These are phyloP conservation scores for Simalia tracyae DNA, from an alignment of 2,797 vertebrate species.

Conservation along the genomic window DNA sequence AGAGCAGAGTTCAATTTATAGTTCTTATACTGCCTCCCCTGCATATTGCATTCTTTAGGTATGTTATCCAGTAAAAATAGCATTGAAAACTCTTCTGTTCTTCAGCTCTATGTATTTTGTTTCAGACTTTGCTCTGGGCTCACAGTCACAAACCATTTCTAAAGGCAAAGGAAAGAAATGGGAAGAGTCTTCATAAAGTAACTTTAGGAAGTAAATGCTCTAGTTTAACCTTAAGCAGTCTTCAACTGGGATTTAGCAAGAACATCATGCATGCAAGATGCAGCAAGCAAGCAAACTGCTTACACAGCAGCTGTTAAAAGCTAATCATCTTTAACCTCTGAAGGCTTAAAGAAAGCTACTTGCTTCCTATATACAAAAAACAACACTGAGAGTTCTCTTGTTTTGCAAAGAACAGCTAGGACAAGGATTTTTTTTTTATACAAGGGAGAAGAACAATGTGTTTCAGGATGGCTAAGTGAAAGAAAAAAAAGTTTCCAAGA, in stretches of 20 bases:
- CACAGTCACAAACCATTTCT: background rate
- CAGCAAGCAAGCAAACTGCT: background rate
- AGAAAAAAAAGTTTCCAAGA: background rate
- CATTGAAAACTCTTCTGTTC: background rate
- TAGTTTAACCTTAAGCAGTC: background rate
- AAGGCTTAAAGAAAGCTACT: background rate
- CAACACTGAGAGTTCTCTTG: background rate
- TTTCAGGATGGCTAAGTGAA: background rate
- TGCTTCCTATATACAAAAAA: background rate
- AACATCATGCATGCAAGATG: background rate
- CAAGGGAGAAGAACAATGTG: background rate
- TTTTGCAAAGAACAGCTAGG: background rate
- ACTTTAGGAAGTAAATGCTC: background rate
- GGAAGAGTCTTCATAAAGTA: background rate
- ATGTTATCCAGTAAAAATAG: background rate
- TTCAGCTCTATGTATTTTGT: background rate
- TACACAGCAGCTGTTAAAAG: background rate
- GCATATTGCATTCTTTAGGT: background rate
- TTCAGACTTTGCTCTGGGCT: background rate
- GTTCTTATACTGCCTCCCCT: background rate
- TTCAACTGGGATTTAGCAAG: background rate
- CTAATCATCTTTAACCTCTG: background rate
- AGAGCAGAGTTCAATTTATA: background rate
- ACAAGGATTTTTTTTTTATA: background rate
- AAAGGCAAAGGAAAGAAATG: background rate